Evolutionary conservation across 2,888 invertebrate species (phyloP), one percentile per base, ranked within the genome.

Genomic region (Troides aeacus): DNA sequence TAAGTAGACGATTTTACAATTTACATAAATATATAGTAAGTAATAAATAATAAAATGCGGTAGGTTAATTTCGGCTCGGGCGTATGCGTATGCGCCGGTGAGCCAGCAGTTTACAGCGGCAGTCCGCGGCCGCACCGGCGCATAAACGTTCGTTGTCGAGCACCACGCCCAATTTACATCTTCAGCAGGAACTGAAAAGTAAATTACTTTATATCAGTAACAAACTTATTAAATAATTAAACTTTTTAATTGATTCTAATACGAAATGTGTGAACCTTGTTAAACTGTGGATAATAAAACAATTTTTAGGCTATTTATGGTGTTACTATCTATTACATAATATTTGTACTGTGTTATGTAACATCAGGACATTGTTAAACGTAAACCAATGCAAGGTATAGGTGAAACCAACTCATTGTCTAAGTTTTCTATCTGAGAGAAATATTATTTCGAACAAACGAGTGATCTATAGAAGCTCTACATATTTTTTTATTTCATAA

Each of bases 1-100:
- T 78, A 75, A 78, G 77, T 81, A 82, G 85, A 76, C 76, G 77
- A 84, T 81, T 85, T 86, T 84, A 87, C 81, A 83, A 81, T 83
- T 80, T 81, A 82, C 78, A 72, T 79, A 82, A 85, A 87, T 84
- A 85, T 84, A 81, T 84, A 74, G 69, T 72, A 62, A 75, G 80
- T 83, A 86, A 88, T 90, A 90, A 89, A 91, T 89, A 86, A 89
- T 86, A 89, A 84, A 83, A 84, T 82, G 84, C 81, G 73, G 74
- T 76, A 70, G 80, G 80, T 80, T 83, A 83, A 81, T 79, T 81
- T 78, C 79, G 81, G 82, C 53, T 18, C 53, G 12, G 18, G 8
- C 78, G 71, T 75, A 69, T 74, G 77, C 73, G 76, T 72, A 72
- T 72, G 78, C 77, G 79, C 73, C 71, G 74, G 71, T 72, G 67